Evolutionary conservation across 2,113 vertebrate genomes (phyloP).

Genomic region (Panthera leo): DNA sequence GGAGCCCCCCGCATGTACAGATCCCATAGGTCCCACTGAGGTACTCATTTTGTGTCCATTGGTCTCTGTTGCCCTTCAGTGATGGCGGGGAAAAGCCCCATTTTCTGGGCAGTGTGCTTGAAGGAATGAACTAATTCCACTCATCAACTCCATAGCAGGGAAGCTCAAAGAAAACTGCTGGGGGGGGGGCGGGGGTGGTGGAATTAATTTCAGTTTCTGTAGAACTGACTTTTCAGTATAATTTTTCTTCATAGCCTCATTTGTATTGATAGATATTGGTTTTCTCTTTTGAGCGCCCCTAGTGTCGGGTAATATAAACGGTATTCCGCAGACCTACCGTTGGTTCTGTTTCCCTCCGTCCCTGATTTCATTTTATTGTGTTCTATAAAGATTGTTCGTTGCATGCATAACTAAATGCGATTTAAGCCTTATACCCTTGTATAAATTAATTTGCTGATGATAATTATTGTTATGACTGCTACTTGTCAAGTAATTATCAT

Average conservation of each 20-base stretch:
- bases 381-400: slow-evolving; percentile 23
- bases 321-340: not conserved
- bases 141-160: not conserved
- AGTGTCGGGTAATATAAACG: not conserved
- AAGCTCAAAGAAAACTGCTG: not conserved
- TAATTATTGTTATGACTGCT: not conserved
- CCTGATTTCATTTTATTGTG: slow-evolving; percentile 24
- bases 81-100: not conserved
- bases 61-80: not conserved
- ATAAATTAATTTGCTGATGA: slow-evolving; percentile 40
- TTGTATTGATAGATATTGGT: not conserved
- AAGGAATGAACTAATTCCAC: not conserved
- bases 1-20: accelerated
- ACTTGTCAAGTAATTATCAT: slow-evolving; percentile 27
- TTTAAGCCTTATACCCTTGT: not conserved
- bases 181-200: not conserved
- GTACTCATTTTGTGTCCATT: not conserved
- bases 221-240: not conserved
- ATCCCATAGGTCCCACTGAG: accelerated
- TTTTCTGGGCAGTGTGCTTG: not conserved
- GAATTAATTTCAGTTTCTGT: not conserved
- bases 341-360: not conserved
- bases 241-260: not conserved
- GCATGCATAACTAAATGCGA: slow-evolving; percentile 16
- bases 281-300: slow-evolving; percentile 42